phyloP scores from a whole-genome alignment of 2,797 vertebrate genomes.

The Sphenodon punctatus region DNA sequence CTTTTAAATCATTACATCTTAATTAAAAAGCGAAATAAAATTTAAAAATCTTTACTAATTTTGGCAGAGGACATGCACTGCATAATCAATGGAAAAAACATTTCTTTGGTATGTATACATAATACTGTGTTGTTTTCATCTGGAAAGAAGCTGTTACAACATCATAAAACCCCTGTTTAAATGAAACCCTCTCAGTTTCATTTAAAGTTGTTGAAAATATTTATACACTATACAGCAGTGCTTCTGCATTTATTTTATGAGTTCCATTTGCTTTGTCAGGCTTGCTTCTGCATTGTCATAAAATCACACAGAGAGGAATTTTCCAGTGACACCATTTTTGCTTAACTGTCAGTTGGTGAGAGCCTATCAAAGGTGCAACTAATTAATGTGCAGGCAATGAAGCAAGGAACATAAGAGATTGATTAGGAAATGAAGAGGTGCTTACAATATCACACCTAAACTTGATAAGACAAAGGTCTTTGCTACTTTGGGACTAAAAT shows the following conservation, averaged over 20 bases:
- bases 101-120: neutral
- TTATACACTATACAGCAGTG: neutral
- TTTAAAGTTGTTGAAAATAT: neutral
- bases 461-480: neutral
- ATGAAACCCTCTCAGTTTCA: neutral
- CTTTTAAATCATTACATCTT: neutral
- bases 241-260: conserved; percentile 5
- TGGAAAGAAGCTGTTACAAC: neutral
- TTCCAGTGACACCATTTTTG: neutral
- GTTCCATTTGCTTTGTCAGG: neutral
- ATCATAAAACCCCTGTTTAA: too few species aligned
- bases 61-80: neutral
- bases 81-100: neutral
- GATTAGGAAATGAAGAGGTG: neutral
- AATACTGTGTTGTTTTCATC: neutral
- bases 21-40: neutral
- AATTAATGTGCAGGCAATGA: neutral
- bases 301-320: neutral
- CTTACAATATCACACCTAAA: neutral
- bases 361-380: neutral
- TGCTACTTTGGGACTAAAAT: neutral
- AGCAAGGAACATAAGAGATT: neutral
- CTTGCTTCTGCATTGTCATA: neutral
- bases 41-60: neutral
- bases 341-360: neutral